A percentile compares a stretch with the other conserved stretches of the same genome.
Evolutionary conservation across 2,113 vertebrate species (phyloP).

Genomic region (Macquaria ambigua): DNA sequence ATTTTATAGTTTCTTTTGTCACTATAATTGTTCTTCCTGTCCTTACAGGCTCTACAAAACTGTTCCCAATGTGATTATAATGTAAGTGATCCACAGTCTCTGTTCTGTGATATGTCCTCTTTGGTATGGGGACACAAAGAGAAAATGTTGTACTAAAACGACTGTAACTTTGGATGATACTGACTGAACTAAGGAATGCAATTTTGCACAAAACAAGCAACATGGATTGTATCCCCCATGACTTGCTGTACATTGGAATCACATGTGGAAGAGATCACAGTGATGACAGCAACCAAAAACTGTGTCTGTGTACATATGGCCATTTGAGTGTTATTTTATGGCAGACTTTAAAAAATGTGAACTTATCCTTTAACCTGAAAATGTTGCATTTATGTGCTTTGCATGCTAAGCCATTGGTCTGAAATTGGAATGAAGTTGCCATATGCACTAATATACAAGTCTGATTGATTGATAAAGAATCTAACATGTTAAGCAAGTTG

Average conservation of each 20-base stretch:
- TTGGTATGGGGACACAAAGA: neutral
- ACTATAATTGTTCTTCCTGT: neutral
- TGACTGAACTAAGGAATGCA: neutral
- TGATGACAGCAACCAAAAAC: neutral
- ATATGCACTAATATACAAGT: neutral
- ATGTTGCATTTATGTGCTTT: no score
- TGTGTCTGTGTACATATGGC: neutral
- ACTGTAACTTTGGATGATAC: neutral
- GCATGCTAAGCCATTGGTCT: neutral
- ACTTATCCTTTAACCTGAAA: neutral
- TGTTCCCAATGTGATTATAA: neutral
- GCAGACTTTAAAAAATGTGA: neutral
- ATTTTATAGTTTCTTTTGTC: neutral
- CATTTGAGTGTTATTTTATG: neutral
- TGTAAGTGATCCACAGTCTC: neutral
- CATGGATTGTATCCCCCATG: neutral
- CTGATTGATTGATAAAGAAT: neutral
- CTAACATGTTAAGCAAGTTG: neutral
- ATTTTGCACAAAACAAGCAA: neutral
- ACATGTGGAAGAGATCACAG: neutral
- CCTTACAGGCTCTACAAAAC: neutral
- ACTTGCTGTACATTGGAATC: neutral
- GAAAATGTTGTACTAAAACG: neutral
- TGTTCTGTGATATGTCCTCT: neutral
- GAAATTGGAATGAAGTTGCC: neutral